Evolutionary conservation across 2,113 vertebrate genomes (phyloP).

Genomic region (Sceloporus undulatus): DNA sequence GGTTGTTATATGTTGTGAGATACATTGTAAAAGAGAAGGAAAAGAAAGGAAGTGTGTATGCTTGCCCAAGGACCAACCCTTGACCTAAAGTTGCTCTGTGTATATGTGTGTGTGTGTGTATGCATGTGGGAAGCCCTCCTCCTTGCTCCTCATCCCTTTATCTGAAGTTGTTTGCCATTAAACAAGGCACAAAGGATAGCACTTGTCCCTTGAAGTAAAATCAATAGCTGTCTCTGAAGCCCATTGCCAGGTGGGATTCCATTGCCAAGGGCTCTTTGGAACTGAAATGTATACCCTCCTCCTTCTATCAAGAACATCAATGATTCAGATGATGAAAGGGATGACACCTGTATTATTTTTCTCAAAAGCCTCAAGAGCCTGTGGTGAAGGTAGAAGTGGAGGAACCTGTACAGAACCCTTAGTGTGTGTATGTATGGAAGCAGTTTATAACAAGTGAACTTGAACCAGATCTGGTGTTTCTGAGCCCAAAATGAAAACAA

Average conservation of each 20-base stretch:
- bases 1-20: not conserved
- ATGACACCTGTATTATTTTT: not conserved
- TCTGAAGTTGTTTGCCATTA: slow-evolving; percentile 15
- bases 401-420: not conserved
- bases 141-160: accelerated
- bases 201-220: slow-evolving; percentile 16
- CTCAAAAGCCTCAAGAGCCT: slow-evolving; percentile 30
- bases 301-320: slow-evolving; percentile 15
- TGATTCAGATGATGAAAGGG: slow-evolving; percentile 29
- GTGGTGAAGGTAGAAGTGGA: not conserved
- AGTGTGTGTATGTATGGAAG: not conserved
- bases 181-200: slow-evolving; percentile 23
- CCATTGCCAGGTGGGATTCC: slow-evolving; percentile 7
- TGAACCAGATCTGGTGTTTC: not conserved
- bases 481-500: not conserved
- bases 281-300: not conserved
- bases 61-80: not conserved
- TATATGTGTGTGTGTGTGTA: too few relatives aligned
- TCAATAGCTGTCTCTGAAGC: slow-evolving; percentile 32
- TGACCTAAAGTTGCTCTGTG: not conserved
- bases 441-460: not conserved
- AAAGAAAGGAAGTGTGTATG: not conserved
- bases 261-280: slow-evolving; percentile 1
- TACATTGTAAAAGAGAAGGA: not conserved
- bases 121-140: too few relatives aligned